Percentiles rank a stretch among this genome's conserved stretches.
These are phyloP conservation scores for Microplitis demolitor DNA, from an alignment of 1,140 invertebrate species.

Conservation along the genomic window DNA sequence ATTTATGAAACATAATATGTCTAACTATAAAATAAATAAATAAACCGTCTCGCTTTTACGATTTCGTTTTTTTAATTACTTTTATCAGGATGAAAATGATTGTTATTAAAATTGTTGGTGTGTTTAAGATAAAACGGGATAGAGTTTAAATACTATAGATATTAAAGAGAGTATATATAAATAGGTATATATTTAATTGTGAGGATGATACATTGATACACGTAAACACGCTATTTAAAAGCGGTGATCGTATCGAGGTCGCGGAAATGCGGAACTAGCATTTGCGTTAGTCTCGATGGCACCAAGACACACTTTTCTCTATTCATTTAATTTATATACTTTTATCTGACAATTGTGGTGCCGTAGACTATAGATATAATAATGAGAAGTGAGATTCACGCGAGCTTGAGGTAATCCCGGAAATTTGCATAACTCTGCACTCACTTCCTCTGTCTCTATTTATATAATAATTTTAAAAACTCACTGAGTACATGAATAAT, in stretches of 20 bases:
- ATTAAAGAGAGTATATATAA: too few relatives aligned
- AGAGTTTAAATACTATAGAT: too few relatives aligned
- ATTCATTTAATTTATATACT: conserved; percentile 12
- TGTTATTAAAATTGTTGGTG: too few relatives aligned
- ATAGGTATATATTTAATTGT: not conserved
- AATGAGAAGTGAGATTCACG: conserved; percentile 43
- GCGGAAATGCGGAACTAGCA: conserved; percentile 55
- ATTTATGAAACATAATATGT: too few relatives aligned
- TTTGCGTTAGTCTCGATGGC: conserved; percentile 35
- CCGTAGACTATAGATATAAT: conserved; percentile 32
- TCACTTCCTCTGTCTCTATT: conserved; percentile 9
- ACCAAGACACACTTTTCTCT: conserved; percentile 61
- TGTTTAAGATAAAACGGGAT: too few relatives aligned
- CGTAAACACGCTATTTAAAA: not conserved
- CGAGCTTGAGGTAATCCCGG: conserved; percentile 32
- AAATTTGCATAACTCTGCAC: conserved; percentile 11
- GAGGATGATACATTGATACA: not conserved
- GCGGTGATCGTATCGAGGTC: conserved; percentile 49
- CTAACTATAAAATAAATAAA: not conserved
- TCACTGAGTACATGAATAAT: too few relatives aligned
- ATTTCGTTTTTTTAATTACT: conserved; percentile 9
- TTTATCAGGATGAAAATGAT: too few relatives aligned
- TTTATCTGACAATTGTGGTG: too few relatives aligned
- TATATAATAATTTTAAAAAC: conserved; percentile 21
- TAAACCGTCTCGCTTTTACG: conserved; percentile 18